Evolutionary conservation across 2,797 vertebrate species (phyloP).

Genomic region (Morelia viridis): DNA sequence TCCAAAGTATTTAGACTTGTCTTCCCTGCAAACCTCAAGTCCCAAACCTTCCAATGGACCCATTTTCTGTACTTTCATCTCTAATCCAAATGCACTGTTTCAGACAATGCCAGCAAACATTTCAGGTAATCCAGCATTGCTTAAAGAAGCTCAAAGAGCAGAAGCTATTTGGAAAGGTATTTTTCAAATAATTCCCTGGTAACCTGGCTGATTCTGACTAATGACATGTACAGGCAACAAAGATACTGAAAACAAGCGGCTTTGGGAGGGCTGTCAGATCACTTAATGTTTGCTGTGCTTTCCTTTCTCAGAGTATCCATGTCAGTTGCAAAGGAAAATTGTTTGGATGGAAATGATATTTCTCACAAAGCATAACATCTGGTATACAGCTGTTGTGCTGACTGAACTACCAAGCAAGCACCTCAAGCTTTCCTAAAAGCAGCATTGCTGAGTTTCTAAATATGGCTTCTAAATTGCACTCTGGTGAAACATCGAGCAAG

Average conservation of each 20-base stretch:
- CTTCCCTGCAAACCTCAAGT: background rate
- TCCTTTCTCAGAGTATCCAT: slow-evolving; percentile 40
- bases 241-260: slow-evolving; percentile 13
- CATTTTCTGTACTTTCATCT: background rate
- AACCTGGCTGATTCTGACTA: fast-evolving
- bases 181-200: slow-evolving; percentile 23
- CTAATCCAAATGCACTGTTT: slow-evolving; percentile 36
- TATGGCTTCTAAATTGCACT: slow-evolving; percentile 67
- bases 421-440: slow-evolving; percentile 60
- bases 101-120: background rate
- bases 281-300: slow-evolving; percentile 37
- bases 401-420: slow-evolving; percentile 57
- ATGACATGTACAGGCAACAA: background rate
- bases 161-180: background rate
- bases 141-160: fast-evolving
- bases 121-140: background rate
- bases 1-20: slow-evolving; percentile 14
- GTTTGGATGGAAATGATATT: slow-evolving; percentile 52
- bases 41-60: background rate
- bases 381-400: slow-evolving; percentile 74
- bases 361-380: slow-evolving; percentile 71
- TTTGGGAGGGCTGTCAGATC: slow-evolving; percentile 51
- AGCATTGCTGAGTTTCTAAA: slow-evolving; percentile 61
- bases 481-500: slow-evolving; percentile 59
- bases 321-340: slow-evolving; percentile 46